Evolutionary conservation across 2,888 invertebrate genomes (phyloP).

Genomic region (Corythucha ciliata): DNA sequence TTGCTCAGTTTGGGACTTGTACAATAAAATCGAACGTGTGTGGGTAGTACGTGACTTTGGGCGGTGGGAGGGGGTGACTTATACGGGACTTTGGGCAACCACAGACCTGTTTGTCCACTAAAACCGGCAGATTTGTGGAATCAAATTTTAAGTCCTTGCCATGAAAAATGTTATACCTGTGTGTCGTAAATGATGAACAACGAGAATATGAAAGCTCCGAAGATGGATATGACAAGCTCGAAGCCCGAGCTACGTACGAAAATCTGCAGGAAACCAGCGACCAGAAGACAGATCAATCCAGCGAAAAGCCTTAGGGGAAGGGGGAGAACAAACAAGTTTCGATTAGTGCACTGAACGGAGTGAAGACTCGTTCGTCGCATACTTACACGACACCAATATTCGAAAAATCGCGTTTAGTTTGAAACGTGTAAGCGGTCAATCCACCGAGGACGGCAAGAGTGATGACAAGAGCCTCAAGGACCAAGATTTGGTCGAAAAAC

Average conservation of each 20-base stretch:
- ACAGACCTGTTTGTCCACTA: no score
- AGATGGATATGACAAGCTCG: conserved; percentile 60
- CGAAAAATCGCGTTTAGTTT: conserved; percentile 76
- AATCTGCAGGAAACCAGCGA: conserved; percentile 64
- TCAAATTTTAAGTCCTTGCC: no score
- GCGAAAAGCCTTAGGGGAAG: conserved; percentile 50
- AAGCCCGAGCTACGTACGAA: conserved; percentile 62
- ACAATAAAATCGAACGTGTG: no score
- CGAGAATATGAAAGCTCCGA: conserved; percentile 66
- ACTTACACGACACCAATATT: conserved; percentile 64
- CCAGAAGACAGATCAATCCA: conserved; percentile 55
- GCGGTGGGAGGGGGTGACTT: no score
- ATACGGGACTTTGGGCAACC: no score
- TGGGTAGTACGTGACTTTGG: no score
- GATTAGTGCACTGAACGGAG: no score
- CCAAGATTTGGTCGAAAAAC: conserved; percentile 63
- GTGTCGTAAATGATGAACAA: conserved; percentile 78
- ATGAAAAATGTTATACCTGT: conserved; percentile 46
- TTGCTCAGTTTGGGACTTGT: no score
- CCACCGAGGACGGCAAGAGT: conserved; percentile 65
- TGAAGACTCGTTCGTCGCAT: not conserved
- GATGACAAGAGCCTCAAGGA: conserved; percentile 66
- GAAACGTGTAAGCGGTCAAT: conserved; percentile 73
- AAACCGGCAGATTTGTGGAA: no score
- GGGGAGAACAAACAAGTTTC: no score